Base-by-base conservation (phyloP, 1,140 invertebrate genomes). In the Orius insidiosus region DNA sequence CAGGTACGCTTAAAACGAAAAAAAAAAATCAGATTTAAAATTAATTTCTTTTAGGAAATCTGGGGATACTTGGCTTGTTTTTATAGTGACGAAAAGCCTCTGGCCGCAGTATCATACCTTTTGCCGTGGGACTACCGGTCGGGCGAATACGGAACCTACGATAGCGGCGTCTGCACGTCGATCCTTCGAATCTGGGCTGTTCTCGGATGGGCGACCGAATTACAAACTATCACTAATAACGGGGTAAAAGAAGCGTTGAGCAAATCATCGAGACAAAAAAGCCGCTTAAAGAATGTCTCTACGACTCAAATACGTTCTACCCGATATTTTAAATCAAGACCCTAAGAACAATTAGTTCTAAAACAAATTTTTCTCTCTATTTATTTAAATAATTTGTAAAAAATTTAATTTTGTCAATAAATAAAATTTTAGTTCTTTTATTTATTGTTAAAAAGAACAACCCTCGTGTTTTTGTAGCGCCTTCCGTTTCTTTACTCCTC, bases 31-130 rank as follows among this genome's bases (percentile, higher is more conserved):
- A n/a, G n/a, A n/a, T n/a, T n/a, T n/a, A n/a, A n/a, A n/a, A n/a
- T n/a, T n/a, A n/a, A n/a, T n/a, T n/a, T n/a, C n/a, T 46, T 67
- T 44, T 61, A 81, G 76, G 57, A 71, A 65, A 51, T 77, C 78
- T 0, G 66, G 68, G 1, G 76, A 83, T 50, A 76, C 74, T 1
- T 81, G 80, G 53, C 61, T 72, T 19, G 71, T 84, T 3, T 85
- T 85, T 53, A 58, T 85, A 30, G 52, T 85, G 0, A 74, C 66
- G 0, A 80, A 78, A 55, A 76, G 70, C 1, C 75, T 76, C 52
- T 85, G 81, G 83, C 69, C 73, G 0, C 74, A 78, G 43, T 86
- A 83, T 51, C 82, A 86, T 85, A 86, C 50, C 53, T 82, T 2
- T 55, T 80, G 2, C 76, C 80, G 0, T 74, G 72, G 63, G 82